phyloP scores from a whole-genome alignment of 2,797 vertebrate species.

The Poecilia gillii region DNA sequence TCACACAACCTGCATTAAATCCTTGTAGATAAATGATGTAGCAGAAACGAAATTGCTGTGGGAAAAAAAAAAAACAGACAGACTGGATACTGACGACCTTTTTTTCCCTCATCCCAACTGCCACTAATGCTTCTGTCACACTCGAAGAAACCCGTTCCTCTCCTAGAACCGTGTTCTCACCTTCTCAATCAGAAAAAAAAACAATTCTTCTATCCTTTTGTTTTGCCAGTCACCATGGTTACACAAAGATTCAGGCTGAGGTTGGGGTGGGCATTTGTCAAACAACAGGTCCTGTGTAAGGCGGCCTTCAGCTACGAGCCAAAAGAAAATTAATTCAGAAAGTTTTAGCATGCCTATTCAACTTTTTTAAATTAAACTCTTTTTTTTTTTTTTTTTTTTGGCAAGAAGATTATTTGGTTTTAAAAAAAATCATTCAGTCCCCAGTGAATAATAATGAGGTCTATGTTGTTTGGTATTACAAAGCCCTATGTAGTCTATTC shows the following conservation, averaged over 20 bases:
- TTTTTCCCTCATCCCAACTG: background rate
- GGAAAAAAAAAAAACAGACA: background rate
- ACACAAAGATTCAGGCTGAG: slow-evolving; percentile 48
- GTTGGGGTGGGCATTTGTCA: slow-evolving; percentile 7
- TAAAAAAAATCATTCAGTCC: background rate
- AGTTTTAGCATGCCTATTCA: slow-evolving; percentile 7
- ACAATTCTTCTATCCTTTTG: slow-evolving; percentile 12
- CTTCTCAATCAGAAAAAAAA: slow-evolving; percentile 19
- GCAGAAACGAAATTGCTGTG: background rate
- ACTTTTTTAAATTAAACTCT: background rate
- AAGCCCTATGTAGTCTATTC: background rate
- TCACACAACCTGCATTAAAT: background rate
- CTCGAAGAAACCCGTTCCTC: slow-evolving; percentile 48
- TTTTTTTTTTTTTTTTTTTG: background rate
- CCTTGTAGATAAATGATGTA: background rate
- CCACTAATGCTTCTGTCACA: slow-evolving; percentile 26
- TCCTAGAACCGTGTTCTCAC: slow-evolving; percentile 9
- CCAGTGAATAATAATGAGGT: background rate
- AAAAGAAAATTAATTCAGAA: slow-evolving; percentile 19
- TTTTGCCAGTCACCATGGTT: slow-evolving; percentile 55
- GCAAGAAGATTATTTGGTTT: background rate
- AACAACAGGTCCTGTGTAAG: slow-evolving; percentile 16
- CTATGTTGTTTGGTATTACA: background rate
- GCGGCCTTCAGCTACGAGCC: slow-evolving; percentile 11
- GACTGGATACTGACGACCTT: slow-evolving; percentile 6